Conservation (phyloP, 2,797 vertebrate genomes). For the Aselliscus stoliczkanus region DNA sequence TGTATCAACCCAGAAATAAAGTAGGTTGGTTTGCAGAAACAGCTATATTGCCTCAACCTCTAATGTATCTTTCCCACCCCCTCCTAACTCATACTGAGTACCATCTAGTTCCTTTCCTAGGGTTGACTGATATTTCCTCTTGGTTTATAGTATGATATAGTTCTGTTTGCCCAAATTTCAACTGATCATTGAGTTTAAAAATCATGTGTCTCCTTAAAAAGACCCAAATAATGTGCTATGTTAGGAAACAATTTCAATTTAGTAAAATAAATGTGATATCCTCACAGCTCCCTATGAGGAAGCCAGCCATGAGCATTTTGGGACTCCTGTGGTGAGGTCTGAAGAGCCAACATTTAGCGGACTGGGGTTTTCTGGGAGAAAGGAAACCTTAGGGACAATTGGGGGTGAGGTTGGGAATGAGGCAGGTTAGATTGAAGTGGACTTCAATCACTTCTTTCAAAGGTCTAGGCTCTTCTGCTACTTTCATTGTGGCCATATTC, state of each 20-base stretch:
- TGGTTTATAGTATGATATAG: background rate
- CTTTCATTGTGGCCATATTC: background rate
- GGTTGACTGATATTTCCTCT: background rate
- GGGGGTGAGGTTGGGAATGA: background rate
- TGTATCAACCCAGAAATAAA: background rate
- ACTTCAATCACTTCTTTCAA: background rate
- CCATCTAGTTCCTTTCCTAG: background rate
- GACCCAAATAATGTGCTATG: background rate
- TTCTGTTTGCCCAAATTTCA: background rate
- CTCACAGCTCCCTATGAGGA: background rate
- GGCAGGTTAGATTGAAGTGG: background rate
- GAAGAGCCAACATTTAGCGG: background rate
- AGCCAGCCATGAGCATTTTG: background rate
- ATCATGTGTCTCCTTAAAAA: background rate
- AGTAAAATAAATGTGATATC: background rate
- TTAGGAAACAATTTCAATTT: background rate
- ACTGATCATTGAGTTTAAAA: background rate
- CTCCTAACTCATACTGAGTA: background rate
- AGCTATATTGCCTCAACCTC: background rate
- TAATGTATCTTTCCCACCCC: background rate
- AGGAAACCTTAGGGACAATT: background rate
- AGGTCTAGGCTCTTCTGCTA: background rate
- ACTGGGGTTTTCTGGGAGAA: background rate
- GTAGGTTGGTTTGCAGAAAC: background rate
- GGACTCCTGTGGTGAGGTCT: background rate